Conservation (phyloP, 1,140 invertebrate species). For the Leptopilina boulardi region DNA sequence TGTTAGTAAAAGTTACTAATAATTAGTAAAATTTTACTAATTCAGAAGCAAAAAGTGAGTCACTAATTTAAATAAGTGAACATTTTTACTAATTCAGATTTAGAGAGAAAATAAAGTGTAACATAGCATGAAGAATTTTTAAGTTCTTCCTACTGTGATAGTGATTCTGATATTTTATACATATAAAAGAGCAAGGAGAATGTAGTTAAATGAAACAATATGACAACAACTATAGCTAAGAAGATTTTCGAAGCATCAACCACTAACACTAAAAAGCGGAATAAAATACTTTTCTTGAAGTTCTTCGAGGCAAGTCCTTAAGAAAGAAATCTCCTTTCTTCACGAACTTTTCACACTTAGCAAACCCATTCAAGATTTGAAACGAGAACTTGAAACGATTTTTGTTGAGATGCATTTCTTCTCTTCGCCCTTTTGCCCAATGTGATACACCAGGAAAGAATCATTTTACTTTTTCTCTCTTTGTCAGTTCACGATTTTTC, state of each 20-base stretch:
- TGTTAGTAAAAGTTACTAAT: too few species aligned
- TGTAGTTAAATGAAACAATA: background rate
- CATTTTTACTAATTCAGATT: too few species aligned
- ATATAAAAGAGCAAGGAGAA: background rate
- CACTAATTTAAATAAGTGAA: too few species aligned
- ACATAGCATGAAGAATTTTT: too few species aligned
- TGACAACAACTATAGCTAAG: background rate
- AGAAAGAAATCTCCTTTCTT: slow-evolving; percentile 26
- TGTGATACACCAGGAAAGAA: background rate
- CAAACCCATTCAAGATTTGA: slow-evolving; percentile 12
- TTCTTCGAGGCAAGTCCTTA: slow-evolving; percentile 18
- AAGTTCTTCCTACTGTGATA: background rate
- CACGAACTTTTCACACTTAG: slow-evolving; percentile 7
- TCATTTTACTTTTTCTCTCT: background rate
- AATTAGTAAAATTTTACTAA: too few species aligned
- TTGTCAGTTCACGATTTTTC: background rate
- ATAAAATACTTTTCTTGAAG: slow-evolving; percentile 17
- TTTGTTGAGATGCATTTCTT: slow-evolving; percentile 5
- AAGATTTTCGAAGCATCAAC: background rate
- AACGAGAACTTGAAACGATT: slow-evolving; percentile 16
- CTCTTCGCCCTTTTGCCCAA: background rate
- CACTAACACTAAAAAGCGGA: slow-evolving; percentile 17
- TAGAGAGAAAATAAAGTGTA: too few species aligned
- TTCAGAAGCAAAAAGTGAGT: too few species aligned
- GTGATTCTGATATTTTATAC: background rate